Evolutionary conservation across 2,888 invertebrate genomes (phyloP).

Genomic region (Mechanitis mazaeus): DNA sequence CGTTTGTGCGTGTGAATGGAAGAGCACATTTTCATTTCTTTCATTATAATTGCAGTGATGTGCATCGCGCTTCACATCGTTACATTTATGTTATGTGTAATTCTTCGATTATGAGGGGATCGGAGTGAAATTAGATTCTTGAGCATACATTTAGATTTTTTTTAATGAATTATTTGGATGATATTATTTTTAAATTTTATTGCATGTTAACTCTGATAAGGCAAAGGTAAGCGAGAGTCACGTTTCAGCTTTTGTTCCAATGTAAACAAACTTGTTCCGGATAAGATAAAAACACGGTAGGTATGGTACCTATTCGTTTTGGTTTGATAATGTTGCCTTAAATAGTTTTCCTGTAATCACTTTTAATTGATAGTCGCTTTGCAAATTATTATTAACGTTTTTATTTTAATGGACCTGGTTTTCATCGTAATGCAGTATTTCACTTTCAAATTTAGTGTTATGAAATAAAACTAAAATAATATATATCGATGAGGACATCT

Average conservation of each 20-base stretch:
- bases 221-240: constrained; percentile 66
- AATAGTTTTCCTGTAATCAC: background rate
- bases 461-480: background rate
- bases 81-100: constrained; percentile 52
- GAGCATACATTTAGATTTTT: constrained; percentile 25
- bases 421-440: no score
- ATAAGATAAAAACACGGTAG: constrained; percentile 67
- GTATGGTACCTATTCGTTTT: constrained; percentile 29
- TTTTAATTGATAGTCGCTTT: background rate
- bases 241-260: constrained; percentile 71
- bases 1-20: constrained; percentile 75
- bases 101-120: constrained; percentile 44
- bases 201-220: constrained; percentile 68
- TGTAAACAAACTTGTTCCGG: constrained; percentile 75
- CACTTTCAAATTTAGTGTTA: background rate
- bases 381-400: no score
- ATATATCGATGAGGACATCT: background rate
- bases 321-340: constrained; percentile 9
- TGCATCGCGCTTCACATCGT: constrained; percentile 54
- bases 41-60: constrained; percentile 74
- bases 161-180: constrained; percentile 37
- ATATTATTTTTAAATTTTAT: constrained; percentile 59
- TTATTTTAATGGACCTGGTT: no score
- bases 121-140: constrained; percentile 31
- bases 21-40: constrained; percentile 71